Percentiles rank a stretch among this genome's conserved stretches.
These are phyloP conservation scores for Scelioninae gen. 1 DNA, from an alignment of 2,888 invertebrate species.

Conservation along the genomic window DNA sequence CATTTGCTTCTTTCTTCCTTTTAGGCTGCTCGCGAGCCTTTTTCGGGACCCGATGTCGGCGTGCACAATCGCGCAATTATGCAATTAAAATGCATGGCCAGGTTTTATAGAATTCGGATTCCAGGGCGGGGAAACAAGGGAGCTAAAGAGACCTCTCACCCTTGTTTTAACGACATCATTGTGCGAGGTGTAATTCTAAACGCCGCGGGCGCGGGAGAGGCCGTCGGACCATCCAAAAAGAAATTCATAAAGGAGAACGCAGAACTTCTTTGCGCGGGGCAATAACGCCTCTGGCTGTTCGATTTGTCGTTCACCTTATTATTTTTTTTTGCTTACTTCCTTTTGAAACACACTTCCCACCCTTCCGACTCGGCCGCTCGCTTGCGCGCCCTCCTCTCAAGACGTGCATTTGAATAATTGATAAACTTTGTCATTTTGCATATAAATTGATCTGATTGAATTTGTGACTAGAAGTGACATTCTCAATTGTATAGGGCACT, in stretches of 20 bases:
- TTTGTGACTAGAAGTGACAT: conserved; percentile 15
- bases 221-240: conserved; percentile 38
- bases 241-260: conserved; percentile 42
- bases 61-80: conserved; percentile 69
- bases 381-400: conserved; percentile 1
- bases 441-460: conserved; percentile 45
- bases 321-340: conserved; percentile 36
- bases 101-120: conserved; percentile 38
- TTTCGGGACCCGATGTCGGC: conserved; percentile 23
- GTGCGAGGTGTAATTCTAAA: conserved; percentile 67
- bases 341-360: conserved; percentile 43
- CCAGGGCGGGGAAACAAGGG: background rate
- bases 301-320: conserved; percentile 42
- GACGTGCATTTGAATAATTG: conserved; percentile 55
- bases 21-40: conserved; percentile 3
- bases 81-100: conserved; percentile 58
- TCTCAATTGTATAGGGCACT: conserved; percentile 1
- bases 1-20: background rate
- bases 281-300: conserved; percentile 52
- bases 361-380: conserved; percentile 8
- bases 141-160: conserved; percentile 9
- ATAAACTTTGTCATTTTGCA: conserved; percentile 49
- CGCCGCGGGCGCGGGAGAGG: conserved; percentile 54
- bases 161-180: conserved; percentile 55
- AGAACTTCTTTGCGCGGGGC: conserved; percentile 42